Conservation (phyloP, 2,888 invertebrate genomes). For the Habrosyne pyritoides region DNA sequence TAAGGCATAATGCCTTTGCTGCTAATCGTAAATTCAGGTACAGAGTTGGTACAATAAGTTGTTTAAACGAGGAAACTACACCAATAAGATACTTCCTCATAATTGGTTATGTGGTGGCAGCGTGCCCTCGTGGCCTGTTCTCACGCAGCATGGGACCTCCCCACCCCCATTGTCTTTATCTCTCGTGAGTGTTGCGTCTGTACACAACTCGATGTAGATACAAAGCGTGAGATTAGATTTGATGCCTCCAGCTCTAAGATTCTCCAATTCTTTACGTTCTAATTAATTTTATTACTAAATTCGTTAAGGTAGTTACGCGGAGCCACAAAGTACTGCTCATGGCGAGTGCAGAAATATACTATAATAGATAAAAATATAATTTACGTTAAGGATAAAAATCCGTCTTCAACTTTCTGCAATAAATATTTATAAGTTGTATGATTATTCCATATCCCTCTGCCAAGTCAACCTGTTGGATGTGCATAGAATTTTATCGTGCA, state of each 20-base stretch:
- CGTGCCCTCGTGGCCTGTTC: constrained; percentile 56
- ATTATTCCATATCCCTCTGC: constrained; percentile 1
- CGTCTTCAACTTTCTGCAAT: constrained; percentile 4
- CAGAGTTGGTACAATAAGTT: neutral
- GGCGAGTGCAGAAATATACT: neutral
- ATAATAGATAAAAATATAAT: neutral
- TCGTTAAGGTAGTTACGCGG: constrained; percentile 34
- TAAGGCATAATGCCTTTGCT: neutral
- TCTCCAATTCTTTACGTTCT: constrained; percentile 42
- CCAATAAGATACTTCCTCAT: constrained; percentile 33
- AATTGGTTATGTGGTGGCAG: constrained; percentile 31
- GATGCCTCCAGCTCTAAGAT: constrained; percentile 33
- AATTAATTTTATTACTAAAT: constrained; percentile 40
- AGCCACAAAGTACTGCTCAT: constrained; percentile 9
- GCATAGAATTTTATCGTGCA: constrained; percentile 1
- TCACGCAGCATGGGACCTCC: constrained; percentile 39
- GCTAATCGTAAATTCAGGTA: neutral
- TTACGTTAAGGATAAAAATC: neutral
- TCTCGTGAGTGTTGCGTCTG: constrained; percentile 40
- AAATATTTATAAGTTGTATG: constrained; percentile 5
- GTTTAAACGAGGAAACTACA: constrained; percentile 4
- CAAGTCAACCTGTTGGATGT: constrained; percentile 1
- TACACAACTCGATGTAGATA: constrained; percentile 18
- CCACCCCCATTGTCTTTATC: constrained; percentile 26
- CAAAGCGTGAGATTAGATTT: constrained; percentile 41